phyloP scores from a whole-genome alignment of 2,888 invertebrate species.

The Smittia sp. region DNA sequence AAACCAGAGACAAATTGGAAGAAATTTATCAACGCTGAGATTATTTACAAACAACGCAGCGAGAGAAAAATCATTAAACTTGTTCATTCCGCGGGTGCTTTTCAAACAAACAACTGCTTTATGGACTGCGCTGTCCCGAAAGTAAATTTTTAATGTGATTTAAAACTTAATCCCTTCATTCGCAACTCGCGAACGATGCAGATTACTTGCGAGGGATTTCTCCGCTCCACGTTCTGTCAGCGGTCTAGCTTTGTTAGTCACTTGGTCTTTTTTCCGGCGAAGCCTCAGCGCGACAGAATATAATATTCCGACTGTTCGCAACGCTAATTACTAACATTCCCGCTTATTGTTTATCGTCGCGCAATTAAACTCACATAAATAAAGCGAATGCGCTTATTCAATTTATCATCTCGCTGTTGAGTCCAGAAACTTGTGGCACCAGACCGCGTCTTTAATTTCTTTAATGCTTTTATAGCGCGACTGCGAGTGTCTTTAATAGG shows the following conservation, averaged over 20 bases:
- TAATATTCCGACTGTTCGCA: constrained; percentile 2
- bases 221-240: neutral
- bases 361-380: constrained; percentile 40
- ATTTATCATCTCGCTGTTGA: constrained; percentile 34
- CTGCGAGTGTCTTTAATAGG: constrained; percentile 10
- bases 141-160: too few species aligned
- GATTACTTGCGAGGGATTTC: too few species aligned
- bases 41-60: neutral
- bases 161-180: too few species aligned
- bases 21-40: neutral
- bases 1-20: neutral
- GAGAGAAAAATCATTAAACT: neutral
- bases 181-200: too few species aligned
- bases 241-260: neutral
- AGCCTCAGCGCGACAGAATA: too few species aligned
- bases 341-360: constrained; percentile 28
- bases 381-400: constrained; percentile 23
- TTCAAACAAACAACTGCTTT: neutral
- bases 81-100: neutral
- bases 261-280: too few species aligned
- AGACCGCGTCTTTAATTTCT: neutral
- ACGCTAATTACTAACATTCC: constrained; percentile 35
- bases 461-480: constrained; percentile 13
- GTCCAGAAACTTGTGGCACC: neutral
- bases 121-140: too few species aligned